Evolutionary conservation across 1,140 invertebrate species (phyloP).

Genomic region (Steinernema khuongi): DNA sequence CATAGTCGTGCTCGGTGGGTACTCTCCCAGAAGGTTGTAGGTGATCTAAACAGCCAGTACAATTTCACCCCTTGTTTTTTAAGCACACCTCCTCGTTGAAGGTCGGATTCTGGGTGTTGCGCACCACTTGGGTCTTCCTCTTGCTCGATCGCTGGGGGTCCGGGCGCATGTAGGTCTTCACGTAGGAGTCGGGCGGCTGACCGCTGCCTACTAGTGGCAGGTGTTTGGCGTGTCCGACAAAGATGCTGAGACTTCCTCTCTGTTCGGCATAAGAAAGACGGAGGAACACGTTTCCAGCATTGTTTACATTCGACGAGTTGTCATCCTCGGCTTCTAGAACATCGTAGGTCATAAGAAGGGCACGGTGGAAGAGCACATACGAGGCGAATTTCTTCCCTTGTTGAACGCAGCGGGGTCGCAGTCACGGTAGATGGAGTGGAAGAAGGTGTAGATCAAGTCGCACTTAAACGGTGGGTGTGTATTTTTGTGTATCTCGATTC

Average conservation of each 20-base stretch:
- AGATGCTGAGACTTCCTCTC: conserved; percentile 6
- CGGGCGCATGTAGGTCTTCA: conserved; percentile 36
- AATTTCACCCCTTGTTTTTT: not conserved
- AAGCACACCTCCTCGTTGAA: conserved; percentile 36
- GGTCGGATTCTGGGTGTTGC: conserved; percentile 37
- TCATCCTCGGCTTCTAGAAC: conserved; percentile 28
- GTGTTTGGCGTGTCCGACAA: conserved; percentile 34
- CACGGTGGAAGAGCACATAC: conserved; percentile 14
- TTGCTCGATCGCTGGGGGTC: conserved; percentile 30
- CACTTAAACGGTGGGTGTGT: conserved; percentile 67
- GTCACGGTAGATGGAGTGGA: conserved; percentile 83
- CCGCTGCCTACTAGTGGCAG: conserved; percentile 23
- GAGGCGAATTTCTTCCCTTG: not conserved
- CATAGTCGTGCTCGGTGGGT: not conserved
- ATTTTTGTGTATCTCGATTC: conserved; percentile 4
- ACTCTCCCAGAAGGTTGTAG: not conserved
- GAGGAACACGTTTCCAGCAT: conserved; percentile 23
- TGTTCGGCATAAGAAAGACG: not conserved
- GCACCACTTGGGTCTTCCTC: conserved; percentile 34
- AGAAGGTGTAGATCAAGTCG: conserved; percentile 93
- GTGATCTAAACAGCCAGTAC: not conserved
- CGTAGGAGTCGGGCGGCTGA: conserved; percentile 34
- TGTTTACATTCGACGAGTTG: conserved; percentile 15
- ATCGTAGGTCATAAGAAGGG: not conserved
- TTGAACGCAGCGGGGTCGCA: conserved; percentile 61